Evolutionary conservation across 2,888 invertebrate genomes (phyloP), one percentile per base, ranked within the genome.

Genomic region (Poecilobothrus nobilitatus): DNA sequence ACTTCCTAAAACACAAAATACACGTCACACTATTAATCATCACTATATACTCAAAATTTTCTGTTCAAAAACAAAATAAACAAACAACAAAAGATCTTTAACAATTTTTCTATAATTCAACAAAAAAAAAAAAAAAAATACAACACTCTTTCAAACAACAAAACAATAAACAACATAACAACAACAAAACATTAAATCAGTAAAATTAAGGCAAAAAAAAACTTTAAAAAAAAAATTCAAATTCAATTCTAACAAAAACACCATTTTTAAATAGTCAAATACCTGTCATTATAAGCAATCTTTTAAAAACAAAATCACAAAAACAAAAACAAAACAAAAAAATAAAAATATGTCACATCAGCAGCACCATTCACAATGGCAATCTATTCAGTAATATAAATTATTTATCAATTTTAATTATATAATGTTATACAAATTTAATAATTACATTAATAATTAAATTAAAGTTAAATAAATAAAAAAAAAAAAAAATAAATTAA

Each of bases 361-460:
- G 15, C 15, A 12, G 18, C 53, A 12, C 9, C 53, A 18, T 18
- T 18, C 18, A 18, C 53, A 53, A 53, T 53, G 53, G 53, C 53
- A 53, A 53, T 53, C 53, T 53, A 53, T 53, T 53, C 53, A 15
- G 53, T 53, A 53, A 53, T 53, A 53, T 53, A 53, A 53, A 37
- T 5, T 37, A 37, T 53, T 53, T 12, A 12, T 53, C 53, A 12
- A 53, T 15, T 53, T n/a, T 27, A 27, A 27, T 27, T 27, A 27
- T 27, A 27, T 27, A 27, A 27, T 27, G 27, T 27, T 27, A 27
- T 27, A 53, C 6, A 53, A 53, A 53, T 53, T 53, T 12, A 18
- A 53, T 12, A 53, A 53, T 53, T 53, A 41, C 5, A 53, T n/a
- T n/a, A n/a, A n/a, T n/a, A n/a, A n/a, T 44, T 44, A 44, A 44